Conservation (phyloP, 2,797 vertebrate species). For the Choloepus didactylus region DNA sequence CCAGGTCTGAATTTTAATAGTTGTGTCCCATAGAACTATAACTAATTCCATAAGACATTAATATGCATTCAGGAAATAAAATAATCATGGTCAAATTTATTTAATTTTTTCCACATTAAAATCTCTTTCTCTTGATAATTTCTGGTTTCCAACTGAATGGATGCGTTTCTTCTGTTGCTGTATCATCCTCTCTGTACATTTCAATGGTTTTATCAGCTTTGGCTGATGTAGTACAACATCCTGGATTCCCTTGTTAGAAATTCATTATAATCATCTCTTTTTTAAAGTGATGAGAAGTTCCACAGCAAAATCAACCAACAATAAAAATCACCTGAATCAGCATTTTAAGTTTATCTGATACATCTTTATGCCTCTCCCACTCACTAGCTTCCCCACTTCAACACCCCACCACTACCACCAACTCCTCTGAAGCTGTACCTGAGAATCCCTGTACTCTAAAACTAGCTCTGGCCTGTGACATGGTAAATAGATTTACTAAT, state of each 20-base stretch:
- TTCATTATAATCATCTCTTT: background rate
- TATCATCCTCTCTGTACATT: conserved; percentile 98
- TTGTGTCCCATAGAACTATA: background rate
- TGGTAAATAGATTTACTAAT: too few relatives aligned
- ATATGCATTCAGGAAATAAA: background rate
- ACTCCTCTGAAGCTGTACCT: background rate
- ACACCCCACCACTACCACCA: too few relatives aligned
- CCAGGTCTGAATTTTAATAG: background rate
- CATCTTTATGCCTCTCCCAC: too few relatives aligned
- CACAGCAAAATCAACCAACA: background rate
- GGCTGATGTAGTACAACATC: conserved; percentile 84
- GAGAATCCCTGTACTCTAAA: background rate
- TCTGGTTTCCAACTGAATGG: conserved; percentile 99
- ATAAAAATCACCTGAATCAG: background rate
- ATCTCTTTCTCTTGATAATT: conserved; percentile 99
- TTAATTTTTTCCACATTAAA: conserved; percentile 86
- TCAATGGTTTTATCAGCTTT: conserved; percentile 99
- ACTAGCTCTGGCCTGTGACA: background rate
- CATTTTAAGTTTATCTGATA: background rate
- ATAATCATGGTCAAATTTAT: background rate
- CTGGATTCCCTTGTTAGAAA: background rate
- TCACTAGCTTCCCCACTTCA: background rate
- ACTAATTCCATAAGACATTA: background rate
- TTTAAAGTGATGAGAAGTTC: background rate
- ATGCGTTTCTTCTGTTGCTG: conserved; percentile 97